Percentiles rank a stretch among this genome's conserved stretches.
Conservation (phyloP, 2,797 vertebrate species). For the Oreortyx pictus region DNA sequence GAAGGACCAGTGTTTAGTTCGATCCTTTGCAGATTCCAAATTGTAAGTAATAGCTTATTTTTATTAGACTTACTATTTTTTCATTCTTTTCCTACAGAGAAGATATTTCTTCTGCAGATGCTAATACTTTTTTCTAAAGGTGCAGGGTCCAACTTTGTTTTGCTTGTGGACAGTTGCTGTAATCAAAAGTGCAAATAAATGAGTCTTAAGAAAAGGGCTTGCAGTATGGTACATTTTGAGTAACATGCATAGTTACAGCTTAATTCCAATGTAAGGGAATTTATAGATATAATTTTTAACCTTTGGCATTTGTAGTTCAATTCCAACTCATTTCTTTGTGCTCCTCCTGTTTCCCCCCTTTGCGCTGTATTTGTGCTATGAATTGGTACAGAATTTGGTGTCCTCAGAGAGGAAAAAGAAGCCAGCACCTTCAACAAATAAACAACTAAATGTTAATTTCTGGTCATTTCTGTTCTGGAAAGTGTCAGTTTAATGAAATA, state of each 20-base stretch:
- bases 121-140: background rate
- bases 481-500: background rate
- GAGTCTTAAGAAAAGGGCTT: background rate
- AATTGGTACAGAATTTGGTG: background rate
- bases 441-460: background rate
- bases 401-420: background rate
- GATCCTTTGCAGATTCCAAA: constrained; percentile 93
- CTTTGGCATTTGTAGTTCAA: background rate
- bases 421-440: background rate
- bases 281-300: background rate
- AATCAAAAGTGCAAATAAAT: background rate
- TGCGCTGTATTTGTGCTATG: background rate
- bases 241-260: background rate
- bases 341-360: background rate
- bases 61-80: background rate
- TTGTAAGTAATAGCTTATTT: constrained; percentile 87
- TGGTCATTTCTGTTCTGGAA: background rate
- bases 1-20: constrained; percentile 96
- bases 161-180: background rate
- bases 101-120: background rate
- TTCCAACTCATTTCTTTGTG: background rate
- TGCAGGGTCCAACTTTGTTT: background rate
- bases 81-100: background rate
- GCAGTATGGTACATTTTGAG: background rate
- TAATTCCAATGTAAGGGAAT: background rate